phyloP scores from a whole-genome alignment of 2,113 vertebrate species.

The Rhizomys pruinosus region DNA sequence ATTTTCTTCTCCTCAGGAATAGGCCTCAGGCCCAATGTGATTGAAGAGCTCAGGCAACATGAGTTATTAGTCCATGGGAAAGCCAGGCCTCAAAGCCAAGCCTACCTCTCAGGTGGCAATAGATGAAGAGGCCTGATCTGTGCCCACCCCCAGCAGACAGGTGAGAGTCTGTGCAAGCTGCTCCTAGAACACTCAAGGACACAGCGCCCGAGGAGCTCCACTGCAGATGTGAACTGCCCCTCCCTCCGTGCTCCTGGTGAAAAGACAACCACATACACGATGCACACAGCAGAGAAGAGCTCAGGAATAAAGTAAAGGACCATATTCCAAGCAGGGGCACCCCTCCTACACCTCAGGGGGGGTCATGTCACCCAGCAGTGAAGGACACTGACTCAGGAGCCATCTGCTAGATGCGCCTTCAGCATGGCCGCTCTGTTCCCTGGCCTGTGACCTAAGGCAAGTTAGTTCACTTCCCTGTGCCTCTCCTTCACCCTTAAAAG shows the following conservation, averaged over 20 bases:
- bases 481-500: conserved; percentile 45
- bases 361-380: background rate
- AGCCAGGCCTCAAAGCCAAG: background rate
- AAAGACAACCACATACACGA: background rate
- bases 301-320: background rate
- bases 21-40: background rate
- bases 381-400: background rate
- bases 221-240: background rate
- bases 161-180: accelerated
- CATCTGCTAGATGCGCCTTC: background rate
- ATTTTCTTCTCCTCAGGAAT: background rate
- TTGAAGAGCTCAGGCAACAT: background rate
- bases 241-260: background rate
- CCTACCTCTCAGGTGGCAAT: background rate
- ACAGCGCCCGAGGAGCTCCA: background rate
- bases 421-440: no score
- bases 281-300: background rate
- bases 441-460: background rate
- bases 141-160: background rate
- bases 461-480: background rate
- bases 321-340: background rate
- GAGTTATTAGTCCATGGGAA: background rate
- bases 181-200: background rate
- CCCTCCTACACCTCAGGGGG: background rate
- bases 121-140: background rate